These are phyloP conservation scores for Eudyptes chrysolophus DNA, from an alignment of 2,113 vertebrate genomes.

Conservation along the genomic window DNA sequence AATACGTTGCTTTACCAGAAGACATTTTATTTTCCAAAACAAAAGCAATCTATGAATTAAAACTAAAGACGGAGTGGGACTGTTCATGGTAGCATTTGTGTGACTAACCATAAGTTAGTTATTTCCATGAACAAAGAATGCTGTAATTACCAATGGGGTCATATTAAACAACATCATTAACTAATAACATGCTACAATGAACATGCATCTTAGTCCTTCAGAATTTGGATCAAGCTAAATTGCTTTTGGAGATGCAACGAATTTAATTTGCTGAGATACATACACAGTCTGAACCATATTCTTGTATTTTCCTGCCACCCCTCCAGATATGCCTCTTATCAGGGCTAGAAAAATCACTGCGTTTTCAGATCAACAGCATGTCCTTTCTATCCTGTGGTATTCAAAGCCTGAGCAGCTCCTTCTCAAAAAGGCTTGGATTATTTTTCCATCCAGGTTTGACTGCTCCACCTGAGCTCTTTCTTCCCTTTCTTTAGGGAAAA, in stretches of 20 bases:
- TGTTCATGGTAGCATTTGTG: not conserved
- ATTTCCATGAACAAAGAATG: not conserved
- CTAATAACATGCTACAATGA: not conserved
- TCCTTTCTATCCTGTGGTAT: not conserved
- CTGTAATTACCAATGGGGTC: not conserved
- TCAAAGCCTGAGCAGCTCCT: not conserved
- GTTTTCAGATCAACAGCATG: not conserved
- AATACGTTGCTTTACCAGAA: not conserved
- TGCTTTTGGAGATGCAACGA: not conserved
- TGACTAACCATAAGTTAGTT: not conserved
- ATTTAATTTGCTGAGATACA: not conserved
- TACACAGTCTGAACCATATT: not conserved
- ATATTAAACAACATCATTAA: not conserved
- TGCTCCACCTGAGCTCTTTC: not conserved
- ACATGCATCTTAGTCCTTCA: not conserved
- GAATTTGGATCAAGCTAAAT: not conserved
- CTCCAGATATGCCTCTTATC: fast-evolving
- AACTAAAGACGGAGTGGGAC: not conserved
- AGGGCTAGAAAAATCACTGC: not conserved
- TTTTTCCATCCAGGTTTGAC: not conserved
- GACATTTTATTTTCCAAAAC: not conserved
- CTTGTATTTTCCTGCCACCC: not conserved
- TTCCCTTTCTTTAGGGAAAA: not conserved
- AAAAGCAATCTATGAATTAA: not conserved
- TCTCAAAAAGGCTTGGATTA: not conserved